Base-by-base conservation (phyloP, 2,888 invertebrate species). In the Chalcis sispes region DNA sequence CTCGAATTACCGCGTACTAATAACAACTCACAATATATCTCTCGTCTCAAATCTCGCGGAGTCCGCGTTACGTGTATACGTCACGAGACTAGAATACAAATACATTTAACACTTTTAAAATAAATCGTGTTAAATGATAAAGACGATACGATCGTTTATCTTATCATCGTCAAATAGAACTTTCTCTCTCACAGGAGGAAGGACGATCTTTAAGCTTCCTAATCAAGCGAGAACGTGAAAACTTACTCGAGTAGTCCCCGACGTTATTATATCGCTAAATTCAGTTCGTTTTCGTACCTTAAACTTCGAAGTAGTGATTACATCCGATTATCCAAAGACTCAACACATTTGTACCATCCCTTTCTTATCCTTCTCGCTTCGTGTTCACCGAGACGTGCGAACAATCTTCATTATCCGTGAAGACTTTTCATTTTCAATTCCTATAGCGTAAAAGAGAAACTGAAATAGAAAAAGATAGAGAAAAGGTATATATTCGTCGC, bases 351-450 rank as follows among this genome's bases (percentile, higher is more conserved):
- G 58, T 32, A 42, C 25, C 65, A 32, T 40, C 32, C 18, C 48
- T 23, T 69, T 25, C 61, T 7, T 27, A 29, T 46, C 25, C 27
- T 27, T 62, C 25, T 13, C 15, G 7, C 29, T 40, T 8, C 27
- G 32, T 32, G 42, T 46, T 46, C 54, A 20, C 8, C 25, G 58
- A 58, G 50, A 58, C 48, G 65, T 58, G 72, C 64, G 50, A 64
- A 58, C 72, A 50, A 72, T 65, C 72, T 27, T 40, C 18, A 15
- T 36, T n/a, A n/a, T 10, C 65, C 23, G 3, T 29, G n/a, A n/a
- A 18, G 59, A 40, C 48, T 73, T 73, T 40, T 36, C 59, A 66
- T 73, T 73, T 72, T 66, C 72, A 66, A 72, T 72, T 65, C 48
- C 59, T 59, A 8, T 13, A 8, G 10, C n/a, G 3, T 48, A n/a